These are phyloP conservation scores for Punctoribates punctum DNA, from an alignment of 2,888 invertebrate genomes.

Conservation along the genomic window DNA sequence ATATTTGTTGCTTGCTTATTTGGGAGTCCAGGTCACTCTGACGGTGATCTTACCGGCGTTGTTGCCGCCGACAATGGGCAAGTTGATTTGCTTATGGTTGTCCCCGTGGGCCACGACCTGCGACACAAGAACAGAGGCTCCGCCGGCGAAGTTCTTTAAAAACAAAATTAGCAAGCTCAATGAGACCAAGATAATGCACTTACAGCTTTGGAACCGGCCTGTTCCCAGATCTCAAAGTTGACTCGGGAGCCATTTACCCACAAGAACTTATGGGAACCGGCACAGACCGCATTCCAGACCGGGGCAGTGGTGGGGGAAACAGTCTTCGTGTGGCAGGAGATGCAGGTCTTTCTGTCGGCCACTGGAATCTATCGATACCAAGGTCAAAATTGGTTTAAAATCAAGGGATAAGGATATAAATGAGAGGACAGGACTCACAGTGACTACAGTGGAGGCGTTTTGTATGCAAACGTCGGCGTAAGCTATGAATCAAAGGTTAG, in stretches of 20 bases:
- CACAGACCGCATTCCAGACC: slow-evolving; percentile 18
- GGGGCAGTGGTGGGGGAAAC: background rate
- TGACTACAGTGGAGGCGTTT: slow-evolving; percentile 8
- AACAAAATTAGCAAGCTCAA: too few relatives aligned
- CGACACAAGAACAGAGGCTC: slow-evolving; percentile 21
- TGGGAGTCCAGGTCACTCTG: slow-evolving; percentile 37
- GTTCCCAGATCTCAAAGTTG: slow-evolving; percentile 36
- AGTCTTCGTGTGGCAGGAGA: slow-evolving; percentile 12
- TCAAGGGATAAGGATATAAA: too few relatives aligned
- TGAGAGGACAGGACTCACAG: too few relatives aligned
- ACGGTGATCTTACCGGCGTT: slow-evolving; percentile 16
- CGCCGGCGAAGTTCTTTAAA: slow-evolving; percentile 10
- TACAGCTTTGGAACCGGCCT: background rate
- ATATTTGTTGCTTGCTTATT: too few relatives aligned
- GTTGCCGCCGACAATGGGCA: slow-evolving; percentile 30
- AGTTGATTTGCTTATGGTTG: slow-evolving; percentile 17
- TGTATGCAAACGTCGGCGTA: slow-evolving; percentile 36
- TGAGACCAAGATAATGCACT: too few relatives aligned
- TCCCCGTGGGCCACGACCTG: slow-evolving; percentile 29
- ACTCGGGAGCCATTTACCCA: slow-evolving; percentile 24
- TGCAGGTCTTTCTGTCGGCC: background rate
- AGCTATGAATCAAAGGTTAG: background rate
- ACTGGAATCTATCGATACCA: slow-evolving; percentile 27
- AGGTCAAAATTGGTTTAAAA: background rate
- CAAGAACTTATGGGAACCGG: slow-evolving; percentile 10